Conservation (phyloP, 64 coral and sea anemone species). For the Exaiptasia diaphana region DNA sequence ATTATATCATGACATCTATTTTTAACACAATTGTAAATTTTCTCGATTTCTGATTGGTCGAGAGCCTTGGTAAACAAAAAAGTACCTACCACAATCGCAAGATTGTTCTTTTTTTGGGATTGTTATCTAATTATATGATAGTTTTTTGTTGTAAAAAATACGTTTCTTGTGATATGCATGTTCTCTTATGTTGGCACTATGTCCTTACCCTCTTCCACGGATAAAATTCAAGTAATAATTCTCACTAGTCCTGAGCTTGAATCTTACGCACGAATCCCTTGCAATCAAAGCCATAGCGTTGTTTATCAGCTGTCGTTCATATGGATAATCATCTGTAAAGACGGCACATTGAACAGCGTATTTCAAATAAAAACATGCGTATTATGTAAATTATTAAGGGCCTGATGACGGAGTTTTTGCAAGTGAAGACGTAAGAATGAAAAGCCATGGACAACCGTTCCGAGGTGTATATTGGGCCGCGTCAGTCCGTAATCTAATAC, state of each 20-base stretch:
- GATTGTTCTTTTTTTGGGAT: too few species aligned
- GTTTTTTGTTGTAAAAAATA: not conserved
- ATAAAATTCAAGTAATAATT: conserved; percentile 28
- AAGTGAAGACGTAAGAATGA: too few species aligned
- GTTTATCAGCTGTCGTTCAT: not conserved
- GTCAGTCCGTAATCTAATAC: too few species aligned
- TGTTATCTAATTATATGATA: too few species aligned
- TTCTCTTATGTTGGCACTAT: not conserved
- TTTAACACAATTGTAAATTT: not conserved
- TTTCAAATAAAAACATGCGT: too few species aligned
- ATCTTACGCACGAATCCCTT: not conserved
- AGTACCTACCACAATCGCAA: too few species aligned
- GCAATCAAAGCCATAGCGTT: not conserved
- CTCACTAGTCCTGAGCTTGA: not conserved
- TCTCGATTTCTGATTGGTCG: not conserved
- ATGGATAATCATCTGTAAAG: not conserved
- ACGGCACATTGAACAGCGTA: too few species aligned
- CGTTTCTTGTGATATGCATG: not conserved
- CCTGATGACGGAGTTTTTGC: too few species aligned
- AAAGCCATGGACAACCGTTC: too few species aligned
- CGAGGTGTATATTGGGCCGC: too few species aligned
- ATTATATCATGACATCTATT: not conserved
- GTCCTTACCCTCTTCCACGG: conserved; percentile 22
- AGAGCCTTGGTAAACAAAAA: not conserved
- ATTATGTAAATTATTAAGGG: too few species aligned